A percentile compares a stretch with the other conserved stretches of the same genome.
phyloP scores from a whole-genome alignment of 1,140 invertebrate species.

The Hesperophylax magnus region DNA sequence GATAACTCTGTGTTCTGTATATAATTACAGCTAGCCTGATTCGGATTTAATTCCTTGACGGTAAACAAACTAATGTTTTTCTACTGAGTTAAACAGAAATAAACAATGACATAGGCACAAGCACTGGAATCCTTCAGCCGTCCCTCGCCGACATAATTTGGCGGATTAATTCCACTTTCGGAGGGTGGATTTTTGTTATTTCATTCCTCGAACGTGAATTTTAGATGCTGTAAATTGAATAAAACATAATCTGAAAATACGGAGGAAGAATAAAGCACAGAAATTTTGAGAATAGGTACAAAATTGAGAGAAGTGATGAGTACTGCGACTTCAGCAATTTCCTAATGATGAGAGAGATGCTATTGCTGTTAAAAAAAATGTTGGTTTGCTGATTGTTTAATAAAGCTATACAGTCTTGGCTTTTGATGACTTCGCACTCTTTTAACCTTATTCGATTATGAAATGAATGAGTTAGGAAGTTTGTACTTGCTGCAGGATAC shows the following conservation, averaged over 20 bases:
- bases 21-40: neutral
- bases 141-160: neutral
- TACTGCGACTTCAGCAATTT: too few relatives aligned
- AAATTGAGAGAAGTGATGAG: too few relatives aligned
- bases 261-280: neutral
- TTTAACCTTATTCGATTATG: too few relatives aligned
- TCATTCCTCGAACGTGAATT: constrained; percentile 16
- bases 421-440: too few relatives aligned
- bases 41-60: constrained; percentile 14
- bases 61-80: constrained; percentile 7
- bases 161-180: constrained; percentile 11
- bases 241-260: constrained; percentile 5
- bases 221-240: constrained; percentile 22
- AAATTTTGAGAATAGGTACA: neutral
- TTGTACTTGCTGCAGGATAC: too few relatives aligned
- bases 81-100: neutral
- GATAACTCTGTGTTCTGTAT: neutral
- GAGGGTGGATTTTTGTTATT: constrained; percentile 17
- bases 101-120: constrained; percentile 1
- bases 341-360: too few relatives aligned
- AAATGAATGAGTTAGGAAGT: too few relatives aligned
- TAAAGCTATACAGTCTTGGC: too few relatives aligned
- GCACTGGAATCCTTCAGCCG: neutral
- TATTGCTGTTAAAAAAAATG: too few relatives aligned
- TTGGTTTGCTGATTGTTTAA: too few relatives aligned